Evolutionary conservation across 2,797 vertebrate genomes (phyloP).

Genomic region (Delichon dasypus): DNA sequence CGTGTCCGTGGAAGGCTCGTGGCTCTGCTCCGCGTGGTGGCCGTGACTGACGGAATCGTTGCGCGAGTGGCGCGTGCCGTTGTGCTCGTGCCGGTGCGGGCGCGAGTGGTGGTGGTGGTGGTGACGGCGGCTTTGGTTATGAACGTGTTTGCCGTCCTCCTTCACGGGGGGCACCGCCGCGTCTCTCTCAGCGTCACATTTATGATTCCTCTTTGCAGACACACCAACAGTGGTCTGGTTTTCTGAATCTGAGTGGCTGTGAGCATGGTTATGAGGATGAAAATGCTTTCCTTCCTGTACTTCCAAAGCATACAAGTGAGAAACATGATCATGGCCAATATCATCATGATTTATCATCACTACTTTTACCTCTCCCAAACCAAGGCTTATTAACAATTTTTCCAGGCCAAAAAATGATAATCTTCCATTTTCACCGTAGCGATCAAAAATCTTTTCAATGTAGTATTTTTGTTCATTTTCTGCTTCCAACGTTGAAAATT

Average conservation of each 20-base stretch:
- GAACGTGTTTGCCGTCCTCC: conserved; percentile 56
- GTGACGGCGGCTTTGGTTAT: conserved; percentile 65
- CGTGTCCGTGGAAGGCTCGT: conserved; percentile 70
- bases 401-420: conserved; percentile 92
- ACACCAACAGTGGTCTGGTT: conserved; percentile 68
- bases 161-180: conserved; percentile 14
- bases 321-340: conserved; percentile 93
- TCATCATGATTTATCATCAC: conserved; percentile 89
- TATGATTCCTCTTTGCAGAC: conserved; percentile 64
- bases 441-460: conserved; percentile 91
- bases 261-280: conserved; percentile 73
- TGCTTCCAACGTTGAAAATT: conserved; percentile 69
- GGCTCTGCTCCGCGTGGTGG: conserved; percentile 65
- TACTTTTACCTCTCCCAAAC: conserved; percentile 90
- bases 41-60: conserved; percentile 60
- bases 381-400: conserved; percentile 89
- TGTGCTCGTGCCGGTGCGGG: conserved; percentile 71
- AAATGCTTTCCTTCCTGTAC: conserved; percentile 86
- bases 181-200: conserved; percentile 71
- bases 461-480: conserved; percentile 91
- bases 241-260: conserved; percentile 67
- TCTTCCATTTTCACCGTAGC: conserved; percentile 87
- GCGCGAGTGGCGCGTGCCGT: conserved; percentile 62
- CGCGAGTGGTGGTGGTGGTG: conserved; percentile 68
- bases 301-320: conserved; percentile 90